Base-by-base conservation (phyloP, 2,888 invertebrate genomes). In the Tanytarsus gracilentus region DNA sequence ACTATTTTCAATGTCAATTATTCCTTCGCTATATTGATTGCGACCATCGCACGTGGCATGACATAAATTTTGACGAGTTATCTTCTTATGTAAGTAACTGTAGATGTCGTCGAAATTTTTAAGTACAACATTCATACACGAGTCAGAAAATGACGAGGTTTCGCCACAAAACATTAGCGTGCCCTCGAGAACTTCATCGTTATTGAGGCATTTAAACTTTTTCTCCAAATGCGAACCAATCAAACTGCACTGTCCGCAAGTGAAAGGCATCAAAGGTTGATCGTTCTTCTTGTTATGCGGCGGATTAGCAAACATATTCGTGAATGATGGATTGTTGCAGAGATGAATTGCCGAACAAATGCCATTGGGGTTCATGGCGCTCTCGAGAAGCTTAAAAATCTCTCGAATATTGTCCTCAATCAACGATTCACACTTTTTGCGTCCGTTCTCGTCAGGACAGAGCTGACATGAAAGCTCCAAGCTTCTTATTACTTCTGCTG, bases 291-390 rank as follows among this genome's bases (percentile, higher is more conserved):
- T 7, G 9, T 30, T 14, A 21, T n/a, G 39, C 4, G 14, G 62
- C 63, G 76, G 77, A 65, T 82, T 77, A n/a, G 74, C 75, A 11
- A 87, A 70, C 64, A 88, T 69, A 55, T 77, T 71, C 68, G 89
- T 86, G 56, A 90, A 83, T 62, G 75, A 76, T 5, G 76, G 82
- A 67, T 80, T 90, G 70, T 93, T 92, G 67, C 93, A 93, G 5
- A 93, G 80, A 1, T 92, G 92, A 55, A 92, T 88, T 11, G 91
- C 87, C 0, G 88, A 82, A 71, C 92, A 93, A 29, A 93, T 91
- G 29, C 85, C 73, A 69, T 87, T 84, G 0, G 93, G 92, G 75
- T 94, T 86, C 93, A 94, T 93, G 74, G 92, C 80, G 0, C 93
- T 92, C 1, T 88, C 84, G 51, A 94, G 73, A 1, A 90, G 88